phyloP scores from a whole-genome alignment of 1,140 invertebrate genomes.

The Drosophila murphyi region DNA sequence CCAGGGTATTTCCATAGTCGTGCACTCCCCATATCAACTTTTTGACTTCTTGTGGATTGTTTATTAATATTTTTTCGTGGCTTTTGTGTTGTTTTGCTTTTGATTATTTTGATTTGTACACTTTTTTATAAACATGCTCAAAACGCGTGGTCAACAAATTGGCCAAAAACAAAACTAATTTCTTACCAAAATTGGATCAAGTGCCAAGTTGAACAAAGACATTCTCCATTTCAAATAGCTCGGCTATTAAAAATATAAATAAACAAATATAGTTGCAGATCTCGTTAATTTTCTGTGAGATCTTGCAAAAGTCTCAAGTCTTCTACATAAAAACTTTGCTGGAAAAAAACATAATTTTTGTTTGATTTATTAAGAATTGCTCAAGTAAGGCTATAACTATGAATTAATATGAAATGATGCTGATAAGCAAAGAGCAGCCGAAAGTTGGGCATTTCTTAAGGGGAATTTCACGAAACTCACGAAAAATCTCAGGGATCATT shows the following conservation, averaged over 20 bases:
- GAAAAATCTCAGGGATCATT: not conserved
- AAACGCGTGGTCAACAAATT: slow-evolving; percentile 44
- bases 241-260: too few species aligned
- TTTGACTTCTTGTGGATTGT: slow-evolving; percentile 1
- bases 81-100: slow-evolving; percentile 9
- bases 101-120: slow-evolving; percentile 46
- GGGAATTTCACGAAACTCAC: not conserved
- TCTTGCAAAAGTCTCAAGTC: too few species aligned
- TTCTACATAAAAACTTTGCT: too few species aligned
- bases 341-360: too few species aligned
- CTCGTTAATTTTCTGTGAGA: too few species aligned
- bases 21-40: too few species aligned
- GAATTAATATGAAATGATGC: not conserved
- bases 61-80: not conserved
- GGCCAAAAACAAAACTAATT: slow-evolving; percentile 37
- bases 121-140: slow-evolving; percentile 9
- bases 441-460: not conserved
- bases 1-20: slow-evolving; percentile 7
- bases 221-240: slow-evolving; percentile 28
- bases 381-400: too few species aligned
- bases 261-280: too few species aligned
- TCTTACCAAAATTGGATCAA: slow-evolving; percentile 37
- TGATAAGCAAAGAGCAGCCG: not conserved
- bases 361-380: too few species aligned
- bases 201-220: slow-evolving; percentile 22